Conservation (phyloP, 2,888 invertebrate genomes). For the Orthosia gothica region DNA sequence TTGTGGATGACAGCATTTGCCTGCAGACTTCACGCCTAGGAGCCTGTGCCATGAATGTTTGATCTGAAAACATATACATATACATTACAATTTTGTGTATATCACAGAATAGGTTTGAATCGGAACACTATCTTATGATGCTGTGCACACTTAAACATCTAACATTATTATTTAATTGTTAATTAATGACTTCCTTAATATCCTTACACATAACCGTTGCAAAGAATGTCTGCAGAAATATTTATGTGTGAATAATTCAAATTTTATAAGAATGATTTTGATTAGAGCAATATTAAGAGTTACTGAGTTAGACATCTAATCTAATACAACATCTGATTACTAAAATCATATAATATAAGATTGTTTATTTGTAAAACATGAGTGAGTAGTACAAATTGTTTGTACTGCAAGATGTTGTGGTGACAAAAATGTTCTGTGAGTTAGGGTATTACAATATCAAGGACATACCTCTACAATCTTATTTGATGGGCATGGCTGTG, state of each 20-base stretch:
- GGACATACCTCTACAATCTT: slow-evolving; percentile 83
- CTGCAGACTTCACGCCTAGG: slow-evolving; percentile 91
- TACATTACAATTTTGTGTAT: too few relatives aligned
- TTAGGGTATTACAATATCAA: not conserved
- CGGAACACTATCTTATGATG: not conserved
- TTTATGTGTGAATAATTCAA: not conserved
- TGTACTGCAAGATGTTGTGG: too few relatives aligned
- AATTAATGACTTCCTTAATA: not conserved
- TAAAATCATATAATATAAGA: not conserved
- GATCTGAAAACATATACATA: slow-evolving; percentile 75
- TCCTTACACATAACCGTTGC: not conserved
- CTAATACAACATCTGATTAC: not conserved
- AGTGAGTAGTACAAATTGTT: too few relatives aligned
- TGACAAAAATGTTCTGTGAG: too few relatives aligned
- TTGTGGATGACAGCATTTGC: slow-evolving; percentile 92
- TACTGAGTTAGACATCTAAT: not conserved
- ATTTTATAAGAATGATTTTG: not conserved
- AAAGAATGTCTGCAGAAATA: not conserved
- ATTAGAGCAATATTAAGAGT: not conserved
- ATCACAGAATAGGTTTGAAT: not conserved
- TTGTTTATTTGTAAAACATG: too few relatives aligned
- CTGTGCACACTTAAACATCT: not conserved
- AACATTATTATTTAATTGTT: not conserved
- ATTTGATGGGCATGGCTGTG: slow-evolving; percentile 92
- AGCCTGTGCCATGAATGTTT: slow-evolving; percentile 92